Base-by-base conservation (phyloP, 1,140 invertebrate species). In the Hydropsyche tenuis region DNA sequence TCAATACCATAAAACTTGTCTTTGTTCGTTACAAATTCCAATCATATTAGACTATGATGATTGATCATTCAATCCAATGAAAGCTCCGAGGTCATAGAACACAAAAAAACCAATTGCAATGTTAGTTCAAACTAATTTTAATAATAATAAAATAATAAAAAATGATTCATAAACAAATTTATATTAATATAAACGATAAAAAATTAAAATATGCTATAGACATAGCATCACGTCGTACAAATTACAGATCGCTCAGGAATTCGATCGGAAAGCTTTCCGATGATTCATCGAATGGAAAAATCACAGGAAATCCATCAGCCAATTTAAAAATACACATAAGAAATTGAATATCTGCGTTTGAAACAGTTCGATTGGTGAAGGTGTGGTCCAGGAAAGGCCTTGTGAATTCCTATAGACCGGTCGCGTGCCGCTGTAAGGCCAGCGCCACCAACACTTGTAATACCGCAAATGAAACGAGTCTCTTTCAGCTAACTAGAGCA, bases 331-430 rank as follows among this genome's bases (percentile, higher is more conserved):
- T 53, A 20, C 14, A 18, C n/a, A 20, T 53, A 20, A 51, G 18
- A 20, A 25, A 66, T 43, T 66, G 37, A 23, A 66, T 45, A 46
- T 43, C 37, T n/a, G 64, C 64, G 64, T 27, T 63, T 27, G 20
- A 37, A 43, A 45, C 63, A 12, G 63, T 45, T 30, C 37, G 48
- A 42, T 46, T 42, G 68, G 68, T 70, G 68, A 70, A 63, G 69
- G 53, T 72, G 69, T 72, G 53, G 69, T 72, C 69, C 60, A 72
- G 69, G 69, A 72, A 72, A 72, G 56, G 69, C 53, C 69, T 63
- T 72, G 69, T 27, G 56, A 63, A 63, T 72, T 63, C 53, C 16
- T 63, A 18, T 16, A 20, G 69, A 72, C 69, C 60, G 69, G 69
- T 63, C 48, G 68, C 68, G 48, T 53, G 51, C 68, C 68, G 16